Evolutionary conservation across 2,113 vertebrate genomes (phyloP).

Genomic region (Aldabrachelys gigantea): DNA sequence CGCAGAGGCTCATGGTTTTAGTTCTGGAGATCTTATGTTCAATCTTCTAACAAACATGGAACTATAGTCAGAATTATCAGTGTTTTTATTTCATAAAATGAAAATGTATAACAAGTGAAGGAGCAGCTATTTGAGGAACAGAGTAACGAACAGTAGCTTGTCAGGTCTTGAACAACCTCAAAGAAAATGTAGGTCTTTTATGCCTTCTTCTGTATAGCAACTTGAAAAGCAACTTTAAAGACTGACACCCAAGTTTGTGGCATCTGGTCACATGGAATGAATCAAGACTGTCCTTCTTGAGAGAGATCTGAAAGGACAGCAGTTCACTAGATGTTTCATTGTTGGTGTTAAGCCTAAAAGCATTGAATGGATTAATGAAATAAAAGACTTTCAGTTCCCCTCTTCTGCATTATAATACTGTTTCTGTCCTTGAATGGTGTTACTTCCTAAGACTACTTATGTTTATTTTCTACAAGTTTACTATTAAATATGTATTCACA

Average conservation of each 20-base stretch:
- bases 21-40: background rate
- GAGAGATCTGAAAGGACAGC: background rate
- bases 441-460: background rate
- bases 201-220: background rate
- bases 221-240: background rate
- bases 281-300: background rate
- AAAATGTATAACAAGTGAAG: background rate
- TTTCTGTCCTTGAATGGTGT: slow-evolving; percentile 14
- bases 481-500: background rate
- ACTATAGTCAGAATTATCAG: background rate
- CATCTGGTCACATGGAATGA: background rate
- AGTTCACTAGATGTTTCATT: background rate
- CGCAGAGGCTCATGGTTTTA: background rate
- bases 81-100: slow-evolving; percentile 3
- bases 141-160: background rate
- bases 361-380: slow-evolving; percentile 48
- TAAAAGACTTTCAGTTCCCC: slow-evolving; percentile 25
- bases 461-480: background rate
- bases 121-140: background rate
- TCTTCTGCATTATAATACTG: background rate
- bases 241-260: background rate
- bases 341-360: slow-evolving; percentile 27
- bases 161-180: slow-evolving; percentile 21
- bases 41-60: background rate
- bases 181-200: slow-evolving; percentile 21